A percentile compares a stretch with the other conserved stretches of the same genome.
phyloP scores from a whole-genome alignment of 2,888 invertebrate species.

The Noctuana brunneofusca region DNA sequence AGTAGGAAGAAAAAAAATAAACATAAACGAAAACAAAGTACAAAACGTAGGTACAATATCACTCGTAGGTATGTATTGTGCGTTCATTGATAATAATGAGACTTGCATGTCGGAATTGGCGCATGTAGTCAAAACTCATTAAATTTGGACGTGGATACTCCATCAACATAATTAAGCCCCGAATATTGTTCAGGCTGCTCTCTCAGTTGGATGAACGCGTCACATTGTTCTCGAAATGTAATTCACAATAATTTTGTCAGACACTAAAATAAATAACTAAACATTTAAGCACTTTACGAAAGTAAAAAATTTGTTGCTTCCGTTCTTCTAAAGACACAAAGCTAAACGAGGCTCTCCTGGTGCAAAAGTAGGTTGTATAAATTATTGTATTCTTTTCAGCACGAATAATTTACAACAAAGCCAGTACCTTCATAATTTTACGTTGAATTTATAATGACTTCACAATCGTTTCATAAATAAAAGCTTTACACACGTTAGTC shows the following conservation, averaged over 20 bases:
- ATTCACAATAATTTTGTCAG: background rate
- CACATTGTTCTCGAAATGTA: background rate
- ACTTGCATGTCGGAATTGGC: constrained; percentile 54
- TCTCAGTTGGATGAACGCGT: background rate
- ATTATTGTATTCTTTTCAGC: background rate
- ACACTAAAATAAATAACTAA: too few species aligned
- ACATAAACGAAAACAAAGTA: background rate
- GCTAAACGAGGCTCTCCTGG: too few species aligned
- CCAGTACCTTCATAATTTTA: constrained; percentile 21
- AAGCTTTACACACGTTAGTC: constrained; percentile 44
- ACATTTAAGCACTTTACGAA: too few species aligned
- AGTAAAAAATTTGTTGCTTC: too few species aligned
- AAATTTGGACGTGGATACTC: constrained; percentile 43
- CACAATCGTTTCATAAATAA: constrained; percentile 43
- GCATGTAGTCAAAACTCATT: constrained; percentile 40
- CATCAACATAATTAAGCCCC: constrained; percentile 44
- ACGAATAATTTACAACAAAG: constrained; percentile 3
- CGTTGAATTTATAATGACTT: constrained; percentile 40
- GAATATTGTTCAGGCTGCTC: constrained; percentile 8
- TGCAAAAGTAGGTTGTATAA: too few species aligned
- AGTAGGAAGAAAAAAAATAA: too few species aligned
- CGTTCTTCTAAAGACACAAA: too few species aligned
- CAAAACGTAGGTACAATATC: too few species aligned
- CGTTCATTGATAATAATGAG: constrained; percentile 43
- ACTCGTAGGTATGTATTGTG: background rate